phyloP scores from a whole-genome alignment of 1,140 invertebrate species.

The Anastrepha ludens region DNA sequence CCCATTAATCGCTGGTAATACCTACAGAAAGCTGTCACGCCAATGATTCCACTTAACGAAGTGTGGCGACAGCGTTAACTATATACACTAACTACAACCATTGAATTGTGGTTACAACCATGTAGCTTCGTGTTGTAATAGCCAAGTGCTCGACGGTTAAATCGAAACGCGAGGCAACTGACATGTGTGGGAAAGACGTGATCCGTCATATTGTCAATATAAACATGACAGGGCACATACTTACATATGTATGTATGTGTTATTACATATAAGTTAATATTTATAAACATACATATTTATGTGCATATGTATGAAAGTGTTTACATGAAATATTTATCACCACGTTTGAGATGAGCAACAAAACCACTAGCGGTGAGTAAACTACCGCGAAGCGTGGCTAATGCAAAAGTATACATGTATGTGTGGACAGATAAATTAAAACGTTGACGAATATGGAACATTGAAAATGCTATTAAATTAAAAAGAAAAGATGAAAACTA shows the following conservation, averaged over 20 bases:
- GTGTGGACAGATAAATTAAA: background rate
- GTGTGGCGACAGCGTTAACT: conserved; percentile 6
- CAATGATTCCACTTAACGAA: conserved; percentile 37
- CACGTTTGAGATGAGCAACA: conserved; percentile 23
- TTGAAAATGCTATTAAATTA: background rate
- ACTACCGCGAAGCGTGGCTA: conserved; percentile 8
- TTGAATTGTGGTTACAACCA: background rate
- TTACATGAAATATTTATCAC: conserved; percentile 37
- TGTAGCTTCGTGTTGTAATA: background rate
- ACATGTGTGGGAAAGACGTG: conserved; percentile 47
- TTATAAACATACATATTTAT: too few species aligned
- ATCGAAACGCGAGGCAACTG: conserved; percentile 37
- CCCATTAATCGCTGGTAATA: conserved; percentile 26
- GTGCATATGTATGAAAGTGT: too few species aligned
- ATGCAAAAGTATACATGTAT: background rate
- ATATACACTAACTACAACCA: background rate
- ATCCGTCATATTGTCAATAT: conserved; percentile 47
- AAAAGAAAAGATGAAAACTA: background rate
- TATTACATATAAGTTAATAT: background rate
- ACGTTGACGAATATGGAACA: too few species aligned
- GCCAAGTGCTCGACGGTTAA: background rate
- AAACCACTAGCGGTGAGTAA: background rate
- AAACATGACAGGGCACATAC: conserved; percentile 28
- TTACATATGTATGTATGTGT: background rate
- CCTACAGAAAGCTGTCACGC: conserved; percentile 49